phyloP scores from a whole-genome alignment of 2,113 vertebrate genomes.

The Egretta garzetta region DNA sequence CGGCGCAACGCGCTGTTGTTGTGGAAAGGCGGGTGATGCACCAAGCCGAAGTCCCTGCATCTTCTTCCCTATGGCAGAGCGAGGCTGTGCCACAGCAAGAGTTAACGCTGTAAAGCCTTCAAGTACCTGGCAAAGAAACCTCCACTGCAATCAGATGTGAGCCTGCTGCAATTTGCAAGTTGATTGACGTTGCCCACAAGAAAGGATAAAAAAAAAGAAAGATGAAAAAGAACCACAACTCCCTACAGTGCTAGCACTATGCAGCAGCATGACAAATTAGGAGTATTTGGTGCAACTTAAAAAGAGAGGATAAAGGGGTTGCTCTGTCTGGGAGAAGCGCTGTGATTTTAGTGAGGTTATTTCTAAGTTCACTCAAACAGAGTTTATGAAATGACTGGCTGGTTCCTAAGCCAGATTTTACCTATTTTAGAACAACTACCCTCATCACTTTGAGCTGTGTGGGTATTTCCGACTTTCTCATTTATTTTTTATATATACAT shows the following conservation, averaged over 20 bases:
- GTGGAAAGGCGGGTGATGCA: not conserved
- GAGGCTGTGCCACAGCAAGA: not conserved
- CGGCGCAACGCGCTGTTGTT: not conserved
- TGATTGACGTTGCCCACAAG: not conserved
- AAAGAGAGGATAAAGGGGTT: not conserved
- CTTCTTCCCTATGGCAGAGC: not conserved
- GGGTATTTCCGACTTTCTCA: not conserved
- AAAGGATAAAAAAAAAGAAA: not conserved
- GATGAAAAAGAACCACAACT: not conserved
- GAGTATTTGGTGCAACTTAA: not conserved
- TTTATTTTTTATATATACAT: slow-evolving; percentile 12
- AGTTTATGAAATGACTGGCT: not conserved
- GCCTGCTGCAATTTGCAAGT: not conserved
- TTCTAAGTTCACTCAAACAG: not conserved
- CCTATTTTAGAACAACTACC: not conserved
- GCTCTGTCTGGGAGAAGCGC: not conserved
- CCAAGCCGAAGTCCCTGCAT: not conserved
- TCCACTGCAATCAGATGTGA: not conserved
- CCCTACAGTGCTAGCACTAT: not conserved
- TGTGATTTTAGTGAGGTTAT: not conserved
- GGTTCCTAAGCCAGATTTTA: not conserved
- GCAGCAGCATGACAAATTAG: not conserved
- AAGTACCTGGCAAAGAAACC: not conserved
- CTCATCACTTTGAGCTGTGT: not conserved
- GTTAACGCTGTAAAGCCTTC: not conserved